Percentiles rank a stretch among this genome's conserved stretches.
Conservation (phyloP, 2,113 vertebrate species). For the Eidolon helvum region DNA sequence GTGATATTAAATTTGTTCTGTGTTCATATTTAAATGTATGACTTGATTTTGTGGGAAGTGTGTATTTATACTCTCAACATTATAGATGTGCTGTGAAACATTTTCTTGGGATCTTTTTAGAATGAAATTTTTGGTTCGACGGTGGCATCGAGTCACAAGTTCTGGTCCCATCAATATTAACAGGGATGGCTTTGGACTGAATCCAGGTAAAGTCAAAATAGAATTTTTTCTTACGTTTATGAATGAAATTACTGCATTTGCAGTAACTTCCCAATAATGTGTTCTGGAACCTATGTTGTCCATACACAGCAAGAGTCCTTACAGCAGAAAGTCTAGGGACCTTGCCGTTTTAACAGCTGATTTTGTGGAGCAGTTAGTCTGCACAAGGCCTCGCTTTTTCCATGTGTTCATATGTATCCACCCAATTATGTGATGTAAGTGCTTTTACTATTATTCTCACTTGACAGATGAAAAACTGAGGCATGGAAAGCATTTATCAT, state of each 20-base stretch:
- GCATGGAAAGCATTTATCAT: neutral
- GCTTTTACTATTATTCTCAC: neutral
- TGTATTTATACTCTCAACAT: neutral
- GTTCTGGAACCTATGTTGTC: neutral
- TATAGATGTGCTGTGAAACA: neutral
- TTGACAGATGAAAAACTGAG: neutral
- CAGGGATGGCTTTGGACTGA: constrained; percentile 88
- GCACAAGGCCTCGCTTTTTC: neutral
- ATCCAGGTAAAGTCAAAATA: constrained; percentile 82
- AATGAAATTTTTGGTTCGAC: constrained; percentile 96
- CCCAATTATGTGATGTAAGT: neutral
- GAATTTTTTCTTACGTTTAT: neutral
- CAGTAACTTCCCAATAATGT: neutral
- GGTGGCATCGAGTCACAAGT: constrained; percentile 92
- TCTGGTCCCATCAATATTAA: constrained; percentile 81
- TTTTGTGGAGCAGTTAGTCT: neutral
- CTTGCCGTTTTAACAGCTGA: neutral
- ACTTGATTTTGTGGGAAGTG: neutral
- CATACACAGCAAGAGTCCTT: neutral
- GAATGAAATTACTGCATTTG: neutral
- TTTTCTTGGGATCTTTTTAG: constrained; percentile 80
- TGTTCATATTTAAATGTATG: neutral
- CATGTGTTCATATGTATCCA: neutral
- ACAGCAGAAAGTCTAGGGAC: neutral
- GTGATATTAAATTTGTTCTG: constrained; percentile 9